A percentile compares a stretch with the other conserved stretches of the same genome.
phyloP scores from a whole-genome alignment of 2,888 invertebrate genomes.

The Hedychridium roseum region DNA sequence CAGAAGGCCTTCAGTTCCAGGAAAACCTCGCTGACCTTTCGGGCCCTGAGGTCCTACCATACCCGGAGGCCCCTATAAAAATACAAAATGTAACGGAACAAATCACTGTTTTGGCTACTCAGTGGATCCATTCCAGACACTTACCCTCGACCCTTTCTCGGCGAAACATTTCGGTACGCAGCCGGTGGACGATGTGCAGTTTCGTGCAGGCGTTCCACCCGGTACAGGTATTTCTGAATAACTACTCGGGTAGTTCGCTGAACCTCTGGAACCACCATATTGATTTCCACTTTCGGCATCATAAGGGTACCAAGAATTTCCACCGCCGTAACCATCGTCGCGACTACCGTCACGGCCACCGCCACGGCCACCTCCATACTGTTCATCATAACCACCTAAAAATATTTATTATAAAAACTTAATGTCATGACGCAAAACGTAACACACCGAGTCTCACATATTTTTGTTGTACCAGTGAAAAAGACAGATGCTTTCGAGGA shows the following conservation, averaged over 20 bases:
- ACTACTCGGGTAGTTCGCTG: slow-evolving; percentile 59
- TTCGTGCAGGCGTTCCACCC: slow-evolving; percentile 66
- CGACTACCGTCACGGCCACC: slow-evolving; percentile 7
- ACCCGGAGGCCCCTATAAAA: slow-evolving; percentile 77
- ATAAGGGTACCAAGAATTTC: slow-evolving; percentile 2
- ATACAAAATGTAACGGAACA: background rate
- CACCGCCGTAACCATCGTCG: slow-evolving; percentile 19
- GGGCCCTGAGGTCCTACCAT: slow-evolving; percentile 75
- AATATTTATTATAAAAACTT: too few species aligned
- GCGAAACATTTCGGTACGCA: slow-evolving; percentile 89
- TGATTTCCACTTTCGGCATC: slow-evolving; percentile 20
- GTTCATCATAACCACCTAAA: slow-evolving; percentile 15
- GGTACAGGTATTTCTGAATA: slow-evolving; percentile 66
- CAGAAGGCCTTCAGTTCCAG: slow-evolving; percentile 84
- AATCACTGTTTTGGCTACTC: slow-evolving; percentile 1
- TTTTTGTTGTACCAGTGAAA: too few species aligned
- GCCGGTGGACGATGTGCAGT: slow-evolving; percentile 74
- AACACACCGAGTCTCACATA: too few species aligned
- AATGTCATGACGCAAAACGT: too few species aligned
- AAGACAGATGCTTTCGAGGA: too few species aligned
- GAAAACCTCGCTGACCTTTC: slow-evolving; percentile 80
- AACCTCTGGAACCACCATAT: slow-evolving; percentile 27
- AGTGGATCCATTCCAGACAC: too few species aligned
- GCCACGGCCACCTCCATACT: slow-evolving; percentile 2
- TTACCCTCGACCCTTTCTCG: slow-evolving; percentile 83